phyloP scores from a whole-genome alignment of 2,113 vertebrate species.

The Capreolus pygargus region DNA sequence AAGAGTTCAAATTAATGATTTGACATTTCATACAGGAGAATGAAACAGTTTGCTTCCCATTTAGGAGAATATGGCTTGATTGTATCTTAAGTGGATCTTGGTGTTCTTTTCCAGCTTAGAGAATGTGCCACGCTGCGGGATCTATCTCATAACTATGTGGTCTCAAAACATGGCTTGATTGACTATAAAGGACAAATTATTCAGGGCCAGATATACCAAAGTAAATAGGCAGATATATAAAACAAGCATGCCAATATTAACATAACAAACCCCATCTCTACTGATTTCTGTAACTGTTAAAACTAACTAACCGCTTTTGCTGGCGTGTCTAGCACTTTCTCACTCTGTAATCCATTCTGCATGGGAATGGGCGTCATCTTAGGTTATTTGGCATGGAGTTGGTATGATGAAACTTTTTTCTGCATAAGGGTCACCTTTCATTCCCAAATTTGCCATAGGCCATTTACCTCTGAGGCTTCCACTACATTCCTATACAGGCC shows the following conservation, averaged over 20 bases:
- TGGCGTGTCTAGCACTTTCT: neutral
- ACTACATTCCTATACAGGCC: neutral
- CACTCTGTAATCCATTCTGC: neutral
- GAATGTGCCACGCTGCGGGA: neutral
- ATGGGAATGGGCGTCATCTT: neutral
- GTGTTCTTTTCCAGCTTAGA: neutral
- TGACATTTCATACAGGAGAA: neutral
- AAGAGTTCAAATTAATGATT: neutral
- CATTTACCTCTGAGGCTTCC: neutral
- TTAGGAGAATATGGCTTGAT: neutral
- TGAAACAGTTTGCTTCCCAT: neutral
- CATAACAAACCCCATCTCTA: neutral
- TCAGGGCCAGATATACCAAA: neutral
- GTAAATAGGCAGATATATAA: neutral
- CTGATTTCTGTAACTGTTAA: neutral
- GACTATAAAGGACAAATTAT: neutral
- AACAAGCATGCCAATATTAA: neutral
- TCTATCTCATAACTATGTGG: neutral
- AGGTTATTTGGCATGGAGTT: neutral
- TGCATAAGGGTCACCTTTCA: fast-evolving
- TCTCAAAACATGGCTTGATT: neutral
- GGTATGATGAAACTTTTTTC: neutral
- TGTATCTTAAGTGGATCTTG: neutral
- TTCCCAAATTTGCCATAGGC: neutral
- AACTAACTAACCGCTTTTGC: neutral